Evolutionary conservation across 2,888 invertebrate genomes (phyloP).

Genomic region (Tetragnatha montana): DNA sequence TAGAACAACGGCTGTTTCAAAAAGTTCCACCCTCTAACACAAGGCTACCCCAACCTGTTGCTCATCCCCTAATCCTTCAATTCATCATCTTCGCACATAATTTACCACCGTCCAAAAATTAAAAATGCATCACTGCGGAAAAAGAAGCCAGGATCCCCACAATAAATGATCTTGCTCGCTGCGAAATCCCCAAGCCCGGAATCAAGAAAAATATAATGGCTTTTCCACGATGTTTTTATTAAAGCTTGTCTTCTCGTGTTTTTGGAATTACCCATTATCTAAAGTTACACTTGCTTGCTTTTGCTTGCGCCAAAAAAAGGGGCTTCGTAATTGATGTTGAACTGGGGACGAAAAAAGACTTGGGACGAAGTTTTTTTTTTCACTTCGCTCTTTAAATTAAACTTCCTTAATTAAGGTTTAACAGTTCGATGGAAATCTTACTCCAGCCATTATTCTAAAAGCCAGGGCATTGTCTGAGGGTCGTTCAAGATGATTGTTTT

Average conservation of each 20-base stretch:
- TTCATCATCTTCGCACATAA: slow-evolving; percentile 39
- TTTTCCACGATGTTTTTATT: slow-evolving; percentile 48
- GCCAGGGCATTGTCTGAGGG: neutral
- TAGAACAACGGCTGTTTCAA: too few species aligned
- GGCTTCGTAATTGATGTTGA: slow-evolving; percentile 51
- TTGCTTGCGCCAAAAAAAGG: slow-evolving; percentile 12
- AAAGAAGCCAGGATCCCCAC: slow-evolving; percentile 2
- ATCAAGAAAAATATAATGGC: slow-evolving; percentile 39
- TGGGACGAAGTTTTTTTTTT: slow-evolving; percentile 2
- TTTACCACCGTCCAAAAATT: slow-evolving; percentile 3
- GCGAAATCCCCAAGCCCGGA: slow-evolving; percentile 19
- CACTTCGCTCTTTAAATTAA: slow-evolving; percentile 30
- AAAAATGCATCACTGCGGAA: slow-evolving; percentile 11
- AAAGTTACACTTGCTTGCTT: slow-evolving; percentile 38
- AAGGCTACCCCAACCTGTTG: slow-evolving; percentile 23
- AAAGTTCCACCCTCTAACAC: neutral
- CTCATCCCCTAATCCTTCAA: slow-evolving; percentile 3
- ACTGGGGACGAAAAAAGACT: slow-evolving; percentile 8
- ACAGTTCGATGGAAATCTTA: slow-evolving; percentile 32
- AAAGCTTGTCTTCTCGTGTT: slow-evolving; percentile 35
- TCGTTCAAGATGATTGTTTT: neutral
- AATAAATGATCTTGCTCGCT: slow-evolving; percentile 35
- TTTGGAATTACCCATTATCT: slow-evolving; percentile 52
- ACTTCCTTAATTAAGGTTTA: slow-evolving; percentile 53
- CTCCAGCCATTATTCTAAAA: neutral